Percentiles rank a stretch among this genome's conserved stretches.
These are phyloP conservation scores for Sterrhoptilus dennistouni DNA, from an alignment of 2,113 vertebrate species.

Conservation along the genomic window DNA sequence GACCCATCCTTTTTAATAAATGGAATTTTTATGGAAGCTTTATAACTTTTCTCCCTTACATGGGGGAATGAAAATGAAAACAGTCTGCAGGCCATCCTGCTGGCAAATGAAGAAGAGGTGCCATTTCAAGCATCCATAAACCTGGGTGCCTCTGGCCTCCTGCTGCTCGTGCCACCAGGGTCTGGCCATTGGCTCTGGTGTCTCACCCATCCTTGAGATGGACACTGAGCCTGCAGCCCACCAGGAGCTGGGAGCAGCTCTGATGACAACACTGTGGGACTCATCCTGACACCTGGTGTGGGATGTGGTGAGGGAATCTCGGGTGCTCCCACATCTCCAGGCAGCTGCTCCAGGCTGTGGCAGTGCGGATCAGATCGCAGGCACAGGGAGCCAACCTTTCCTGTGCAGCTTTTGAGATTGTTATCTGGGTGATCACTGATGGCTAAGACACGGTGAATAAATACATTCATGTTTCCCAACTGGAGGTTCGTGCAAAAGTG, in stretches of 20 bases:
- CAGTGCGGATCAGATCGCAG: neutral
- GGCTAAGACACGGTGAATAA: slow-evolving; percentile 30
- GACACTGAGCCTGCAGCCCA: neutral
- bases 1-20: fast-evolving
- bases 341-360: neutral
- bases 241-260: neutral
- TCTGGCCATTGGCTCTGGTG: neutral
- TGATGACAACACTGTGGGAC: neutral
- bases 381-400: neutral
- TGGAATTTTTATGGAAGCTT: neutral
- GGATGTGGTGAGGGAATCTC: neutral
- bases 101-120: neutral
- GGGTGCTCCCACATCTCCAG: neutral
- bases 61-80: neutral
- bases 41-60: neutral
- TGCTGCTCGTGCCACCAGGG: neutral
- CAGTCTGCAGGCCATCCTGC: neutral
- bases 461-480: slow-evolving; percentile 32
- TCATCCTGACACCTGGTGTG: neutral
- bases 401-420: slow-evolving; percentile 36
- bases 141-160: neutral
- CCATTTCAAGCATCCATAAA: neutral
- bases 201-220: neutral
- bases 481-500: slow-evolving; percentile 36
- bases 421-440: slow-evolving; percentile 26